phyloP scores from a whole-genome alignment of 1,140 invertebrate genomes.

The Meloidogyne chitwoodi region DNA sequence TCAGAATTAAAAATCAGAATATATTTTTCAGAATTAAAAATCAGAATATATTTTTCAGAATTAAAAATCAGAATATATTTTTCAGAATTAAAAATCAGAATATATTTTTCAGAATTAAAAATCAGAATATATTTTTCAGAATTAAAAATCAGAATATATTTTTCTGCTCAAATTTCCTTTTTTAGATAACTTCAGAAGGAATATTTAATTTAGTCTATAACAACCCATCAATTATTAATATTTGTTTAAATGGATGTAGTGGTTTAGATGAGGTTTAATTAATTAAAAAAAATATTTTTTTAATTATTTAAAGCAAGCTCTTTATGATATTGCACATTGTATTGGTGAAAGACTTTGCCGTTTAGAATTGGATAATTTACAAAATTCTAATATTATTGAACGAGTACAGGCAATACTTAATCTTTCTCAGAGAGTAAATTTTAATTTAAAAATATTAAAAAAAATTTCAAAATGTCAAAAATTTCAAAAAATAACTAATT shows the following conservation, averaged over 20 bases:
- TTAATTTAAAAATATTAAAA: not conserved
- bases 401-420: slow-evolving; percentile 43
- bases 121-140: too few relatives aligned
- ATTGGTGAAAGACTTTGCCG: slow-evolving; percentile 47
- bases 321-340: slow-evolving; percentile 55
- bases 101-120: too few relatives aligned
- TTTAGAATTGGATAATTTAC: slow-evolving; percentile 54
- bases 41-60: too few relatives aligned
- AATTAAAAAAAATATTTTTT: not conserved
- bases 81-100: too few relatives aligned
- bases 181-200: slow-evolving; percentile 50
- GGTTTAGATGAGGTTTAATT: slow-evolving; percentile 44
- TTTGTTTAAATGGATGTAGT: slow-evolving; percentile 53
- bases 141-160: too few relatives aligned
- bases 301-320: slow-evolving; percentile 31
- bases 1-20: too few relatives aligned
- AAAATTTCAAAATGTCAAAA: too few relatives aligned
- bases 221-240: slow-evolving; percentile 45
- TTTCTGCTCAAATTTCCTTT: too few relatives aligned
- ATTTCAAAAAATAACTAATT: too few relatives aligned
- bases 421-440: slow-evolving; percentile 40
- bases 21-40: too few relatives aligned
- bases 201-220: slow-evolving; percentile 49
- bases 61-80: too few relatives aligned
- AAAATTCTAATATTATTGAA: slow-evolving; percentile 44